Conservation (phyloP, 2,797 vertebrate species). For the Enteromius unitaeniatus region DNA sequence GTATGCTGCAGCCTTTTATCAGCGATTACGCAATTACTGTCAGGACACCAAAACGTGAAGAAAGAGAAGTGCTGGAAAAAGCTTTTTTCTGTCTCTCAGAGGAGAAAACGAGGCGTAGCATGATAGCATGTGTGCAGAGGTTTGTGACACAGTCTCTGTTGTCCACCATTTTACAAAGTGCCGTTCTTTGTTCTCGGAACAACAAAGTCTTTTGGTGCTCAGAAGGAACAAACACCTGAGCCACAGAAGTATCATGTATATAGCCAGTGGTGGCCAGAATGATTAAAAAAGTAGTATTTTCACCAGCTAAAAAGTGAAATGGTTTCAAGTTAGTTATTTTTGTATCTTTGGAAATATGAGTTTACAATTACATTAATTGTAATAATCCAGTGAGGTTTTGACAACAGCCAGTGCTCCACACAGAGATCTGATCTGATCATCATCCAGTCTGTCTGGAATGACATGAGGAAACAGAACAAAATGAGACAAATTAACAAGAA, state of each 20-base stretch:
- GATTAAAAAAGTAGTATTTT: too few species aligned
- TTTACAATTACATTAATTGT: too few species aligned
- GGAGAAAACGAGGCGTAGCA: neutral
- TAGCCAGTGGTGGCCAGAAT: too few species aligned
- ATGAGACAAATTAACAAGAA: too few species aligned
- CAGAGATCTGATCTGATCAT: too few species aligned
- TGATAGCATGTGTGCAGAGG: conserved; percentile 30
- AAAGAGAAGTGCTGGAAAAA: conserved; percentile 52
- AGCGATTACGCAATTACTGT: conserved; percentile 57
- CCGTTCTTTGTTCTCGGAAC: neutral
- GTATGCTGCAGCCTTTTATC: conserved; percentile 54
- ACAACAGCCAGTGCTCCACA: too few species aligned
- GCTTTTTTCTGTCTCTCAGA: conserved; percentile 29
- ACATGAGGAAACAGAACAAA: too few species aligned
- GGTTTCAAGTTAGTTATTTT: too few species aligned
- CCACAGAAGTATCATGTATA: neutral
- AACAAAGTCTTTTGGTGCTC: neutral
- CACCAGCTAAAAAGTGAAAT: too few species aligned
- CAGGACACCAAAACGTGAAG: conserved; percentile 48
- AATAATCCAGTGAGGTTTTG: too few species aligned
- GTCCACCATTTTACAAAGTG: conserved; percentile 9
- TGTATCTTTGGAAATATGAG: too few species aligned
- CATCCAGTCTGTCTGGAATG: too few species aligned
- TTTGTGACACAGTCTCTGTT: conserved; percentile 32
- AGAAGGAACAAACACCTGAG: neutral